These are phyloP conservation scores for Tragelaphus imberbis DNA, from an alignment of 2,113 vertebrate species.

Conservation along the genomic window DNA sequence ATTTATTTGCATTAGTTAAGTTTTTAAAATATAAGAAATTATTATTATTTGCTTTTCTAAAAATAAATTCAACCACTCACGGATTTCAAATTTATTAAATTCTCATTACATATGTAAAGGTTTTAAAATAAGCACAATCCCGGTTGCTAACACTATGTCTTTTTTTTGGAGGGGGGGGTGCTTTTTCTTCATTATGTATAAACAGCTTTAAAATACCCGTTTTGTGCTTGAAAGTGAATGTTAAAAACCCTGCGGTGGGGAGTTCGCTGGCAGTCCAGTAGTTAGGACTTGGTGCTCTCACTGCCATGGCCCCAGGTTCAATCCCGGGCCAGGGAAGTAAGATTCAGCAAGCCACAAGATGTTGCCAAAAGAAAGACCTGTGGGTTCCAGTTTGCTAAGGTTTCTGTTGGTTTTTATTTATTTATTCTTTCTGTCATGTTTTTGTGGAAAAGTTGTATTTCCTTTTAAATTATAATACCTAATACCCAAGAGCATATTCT, in stretches of 20 bases:
- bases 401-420: background rate
- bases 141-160: background rate
- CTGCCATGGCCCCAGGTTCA: background rate
- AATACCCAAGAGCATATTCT: background rate
- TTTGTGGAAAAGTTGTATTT: background rate
- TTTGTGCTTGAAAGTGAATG: background rate
- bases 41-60: background rate
- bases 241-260: background rate
- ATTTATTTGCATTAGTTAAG: background rate
- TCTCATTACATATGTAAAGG: background rate
- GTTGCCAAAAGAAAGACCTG: background rate
- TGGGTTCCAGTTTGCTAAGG: background rate
- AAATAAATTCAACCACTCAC: background rate
- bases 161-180: background rate
- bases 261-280: background rate
- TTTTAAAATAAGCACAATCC: background rate
- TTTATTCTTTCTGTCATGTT: background rate
- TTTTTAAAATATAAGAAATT: background rate
- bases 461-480: background rate
- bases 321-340: background rate
- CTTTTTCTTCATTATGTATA: background rate
- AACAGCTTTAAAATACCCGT: background rate
- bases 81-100: conserved; percentile 7
- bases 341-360: background rate
- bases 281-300: background rate